A percentile compares a stretch with the other conserved stretches of the same genome.
Conservation (phyloP, 1,140 invertebrate species). For the Drosophila nigromelanica region DNA sequence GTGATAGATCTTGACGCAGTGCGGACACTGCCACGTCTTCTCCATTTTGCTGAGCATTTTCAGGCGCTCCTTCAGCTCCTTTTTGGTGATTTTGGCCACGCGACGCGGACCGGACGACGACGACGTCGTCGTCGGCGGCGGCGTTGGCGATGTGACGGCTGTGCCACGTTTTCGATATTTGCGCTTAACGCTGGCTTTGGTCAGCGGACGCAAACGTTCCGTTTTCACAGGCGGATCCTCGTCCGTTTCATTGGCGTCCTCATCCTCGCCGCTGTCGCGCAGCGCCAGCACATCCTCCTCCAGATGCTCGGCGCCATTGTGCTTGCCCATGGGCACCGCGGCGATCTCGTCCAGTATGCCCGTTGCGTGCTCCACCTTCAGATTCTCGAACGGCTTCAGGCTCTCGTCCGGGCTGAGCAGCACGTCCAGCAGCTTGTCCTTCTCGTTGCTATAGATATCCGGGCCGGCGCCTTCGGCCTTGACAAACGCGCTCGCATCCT, state of each 20-base stretch:
- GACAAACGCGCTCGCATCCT: constrained; percentile 66
- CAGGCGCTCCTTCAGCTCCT: constrained; percentile 72
- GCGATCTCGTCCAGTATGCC: constrained; percentile 74
- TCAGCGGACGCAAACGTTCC: background rate
- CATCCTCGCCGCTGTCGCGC: constrained; percentile 27
- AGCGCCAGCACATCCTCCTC: constrained; percentile 73
- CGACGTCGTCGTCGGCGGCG: constrained; percentile 8
- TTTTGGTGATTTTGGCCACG: constrained; percentile 68
- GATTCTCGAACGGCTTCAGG: constrained; percentile 59
- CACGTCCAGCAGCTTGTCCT: constrained; percentile 70
- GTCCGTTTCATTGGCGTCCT: constrained; percentile 1
- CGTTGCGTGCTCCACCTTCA: constrained; percentile 67
- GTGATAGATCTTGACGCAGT: constrained; percentile 80
- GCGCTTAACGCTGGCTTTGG: constrained; percentile 47
- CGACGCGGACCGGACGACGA: constrained; percentile 44
- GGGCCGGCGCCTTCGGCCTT: constrained; percentile 56
- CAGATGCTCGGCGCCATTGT: constrained; percentile 36
- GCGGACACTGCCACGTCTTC: constrained; percentile 75
- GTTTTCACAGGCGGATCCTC: background rate
- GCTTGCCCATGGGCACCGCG: constrained; percentile 63
- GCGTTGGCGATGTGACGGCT: constrained; percentile 14
- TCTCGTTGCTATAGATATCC: constrained; percentile 74
- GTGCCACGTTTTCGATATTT: constrained; percentile 63
- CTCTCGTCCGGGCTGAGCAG: constrained; percentile 63
- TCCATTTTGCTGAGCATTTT: constrained; percentile 77